A percentile compares a stretch with the other conserved stretches of the same genome.
Evolutionary conservation across 2,113 vertebrate genomes (phyloP).

Genomic region (Laticauda laticaudata): DNA sequence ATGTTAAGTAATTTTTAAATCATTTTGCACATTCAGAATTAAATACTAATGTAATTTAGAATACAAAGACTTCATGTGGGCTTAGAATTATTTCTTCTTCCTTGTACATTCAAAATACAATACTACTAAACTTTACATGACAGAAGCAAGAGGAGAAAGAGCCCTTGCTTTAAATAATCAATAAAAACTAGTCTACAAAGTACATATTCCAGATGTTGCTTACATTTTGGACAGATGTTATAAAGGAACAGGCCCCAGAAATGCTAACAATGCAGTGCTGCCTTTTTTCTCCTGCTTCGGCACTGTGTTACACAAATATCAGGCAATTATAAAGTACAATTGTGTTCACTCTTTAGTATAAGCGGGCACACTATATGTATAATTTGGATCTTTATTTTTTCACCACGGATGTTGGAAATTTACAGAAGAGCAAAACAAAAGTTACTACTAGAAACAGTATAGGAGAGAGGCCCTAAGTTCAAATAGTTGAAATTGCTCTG

Average conservation of each 20-base stretch:
- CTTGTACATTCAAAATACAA: neutral
- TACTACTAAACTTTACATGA: neutral
- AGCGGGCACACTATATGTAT: neutral
- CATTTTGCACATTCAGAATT: slow-evolving; percentile 15
- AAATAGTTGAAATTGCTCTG: neutral
- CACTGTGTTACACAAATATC: neutral
- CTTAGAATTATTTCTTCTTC: neutral
- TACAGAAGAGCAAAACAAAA: neutral
- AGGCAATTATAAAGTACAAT: neutral
- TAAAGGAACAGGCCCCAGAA: neutral
- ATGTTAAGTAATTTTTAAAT: neutral
- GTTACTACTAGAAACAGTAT: neutral
- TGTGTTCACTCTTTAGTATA: neutral
- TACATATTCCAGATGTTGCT: slow-evolving; percentile 12
- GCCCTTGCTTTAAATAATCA: neutral
- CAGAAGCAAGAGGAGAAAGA: neutral
- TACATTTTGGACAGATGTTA: neutral
- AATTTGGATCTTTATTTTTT: neutral
- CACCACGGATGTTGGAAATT: neutral
- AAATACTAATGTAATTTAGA: slow-evolving; percentile 3
- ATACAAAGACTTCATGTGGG: neutral
- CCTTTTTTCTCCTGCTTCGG: no score
- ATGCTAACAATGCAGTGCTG: neutral
- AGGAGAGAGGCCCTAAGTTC: neutral
- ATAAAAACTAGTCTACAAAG: neutral